phyloP scores from a whole-genome alignment of 2,797 vertebrate species.

The Typhlichthys eigenmanni region DNA sequence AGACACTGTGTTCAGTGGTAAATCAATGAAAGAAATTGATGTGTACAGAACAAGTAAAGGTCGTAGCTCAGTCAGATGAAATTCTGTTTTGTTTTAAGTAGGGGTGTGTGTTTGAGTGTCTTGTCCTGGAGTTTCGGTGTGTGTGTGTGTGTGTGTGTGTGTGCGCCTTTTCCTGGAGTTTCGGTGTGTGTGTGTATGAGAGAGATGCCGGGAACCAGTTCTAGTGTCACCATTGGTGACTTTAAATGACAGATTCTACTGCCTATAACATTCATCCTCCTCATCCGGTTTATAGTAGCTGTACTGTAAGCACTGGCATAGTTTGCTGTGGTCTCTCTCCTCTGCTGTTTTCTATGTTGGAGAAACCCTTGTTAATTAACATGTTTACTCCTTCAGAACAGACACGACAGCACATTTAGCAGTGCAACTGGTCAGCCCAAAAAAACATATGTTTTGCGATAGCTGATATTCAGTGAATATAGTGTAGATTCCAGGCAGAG shows the following conservation, averaged over 20 bases:
- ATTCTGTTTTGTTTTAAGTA: too few species aligned
- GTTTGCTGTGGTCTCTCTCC: not conserved
- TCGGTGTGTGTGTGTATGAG: constrained; percentile 16
- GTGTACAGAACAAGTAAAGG: too few species aligned
- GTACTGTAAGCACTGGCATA: too few species aligned
- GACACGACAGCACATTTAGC: constrained; percentile 22
- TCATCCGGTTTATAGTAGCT: too few species aligned
- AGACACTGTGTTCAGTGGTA: too few species aligned
- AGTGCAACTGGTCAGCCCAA: constrained; percentile 21
- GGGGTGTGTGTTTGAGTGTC: too few species aligned
- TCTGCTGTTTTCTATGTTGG: not conserved
- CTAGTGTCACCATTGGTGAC: not conserved
- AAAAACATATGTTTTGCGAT: constrained; percentile 18
- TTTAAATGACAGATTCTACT: too few species aligned
- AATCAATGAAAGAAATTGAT: too few species aligned
- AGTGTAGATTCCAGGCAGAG: constrained; percentile 4
- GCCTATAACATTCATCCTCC: too few species aligned
- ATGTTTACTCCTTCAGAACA: constrained; percentile 14
- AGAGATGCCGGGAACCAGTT: constrained; percentile 4
- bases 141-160: constrained; percentile 4
- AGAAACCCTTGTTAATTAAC: not conserved
- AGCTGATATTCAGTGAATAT: constrained; percentile 34
- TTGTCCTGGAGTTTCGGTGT: not conserved
- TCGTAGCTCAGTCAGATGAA: too few species aligned
- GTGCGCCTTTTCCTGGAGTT: not conserved